These are phyloP conservation scores for Oryctolagus cuniculus DNA, from an alignment of 2,113 vertebrate genomes.

Conservation along the genomic window DNA sequence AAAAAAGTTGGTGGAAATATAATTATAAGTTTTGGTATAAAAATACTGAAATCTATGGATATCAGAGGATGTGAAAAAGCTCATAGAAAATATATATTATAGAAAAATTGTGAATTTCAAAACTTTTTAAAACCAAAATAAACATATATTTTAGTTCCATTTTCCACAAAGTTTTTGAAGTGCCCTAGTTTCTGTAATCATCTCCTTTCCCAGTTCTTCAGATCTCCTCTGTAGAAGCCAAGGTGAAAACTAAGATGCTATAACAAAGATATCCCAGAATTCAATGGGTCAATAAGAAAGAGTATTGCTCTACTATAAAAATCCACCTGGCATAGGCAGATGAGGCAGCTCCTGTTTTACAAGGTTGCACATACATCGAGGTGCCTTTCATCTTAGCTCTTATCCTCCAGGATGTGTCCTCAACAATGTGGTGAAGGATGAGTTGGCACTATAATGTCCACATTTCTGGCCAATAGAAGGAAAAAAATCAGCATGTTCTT, in stretches of 20 bases:
- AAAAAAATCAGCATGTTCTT: not conserved
- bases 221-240: not conserved
- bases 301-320: not conserved
- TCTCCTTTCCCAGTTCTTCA: not conserved
- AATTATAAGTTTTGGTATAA: too few relatives aligned
- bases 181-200: too few relatives aligned
- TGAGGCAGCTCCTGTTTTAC: not conserved
- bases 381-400: not conserved
- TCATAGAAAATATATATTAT: too few relatives aligned
- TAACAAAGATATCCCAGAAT: not conserved
- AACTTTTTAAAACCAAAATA: too few relatives aligned
- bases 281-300: not conserved
- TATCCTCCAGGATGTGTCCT: not conserved
- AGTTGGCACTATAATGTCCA: not conserved
- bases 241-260: not conserved
- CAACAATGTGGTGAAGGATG: not conserved
- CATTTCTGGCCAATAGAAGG: not conserved
- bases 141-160: too few relatives aligned
- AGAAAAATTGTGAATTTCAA: too few relatives aligned
- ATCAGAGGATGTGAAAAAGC: too few relatives aligned
- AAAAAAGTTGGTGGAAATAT: too few relatives aligned
- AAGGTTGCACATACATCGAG: not conserved
- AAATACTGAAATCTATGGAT: too few relatives aligned
- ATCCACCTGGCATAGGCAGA: not conserved
- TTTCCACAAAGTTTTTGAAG: too few relatives aligned